Evolutionary conservation across 2,888 invertebrate species (phyloP), one percentile per base, ranked within the genome.

Genomic region (Tiphia femorata): DNA sequence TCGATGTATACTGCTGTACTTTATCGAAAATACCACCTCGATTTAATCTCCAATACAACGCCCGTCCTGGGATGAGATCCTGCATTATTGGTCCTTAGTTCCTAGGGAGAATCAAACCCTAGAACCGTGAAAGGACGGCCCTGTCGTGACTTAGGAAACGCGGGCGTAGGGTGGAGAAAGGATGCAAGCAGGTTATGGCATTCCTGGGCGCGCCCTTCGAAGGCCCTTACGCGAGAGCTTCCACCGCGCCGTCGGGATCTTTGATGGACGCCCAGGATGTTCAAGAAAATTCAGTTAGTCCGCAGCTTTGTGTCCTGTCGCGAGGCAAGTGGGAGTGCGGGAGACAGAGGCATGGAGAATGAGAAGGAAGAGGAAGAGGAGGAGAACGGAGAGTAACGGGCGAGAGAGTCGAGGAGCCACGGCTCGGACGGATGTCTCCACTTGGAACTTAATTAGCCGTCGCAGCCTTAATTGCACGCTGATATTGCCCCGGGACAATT

Each of bases 261-360:
- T 82, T 80, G 81, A 82, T 80, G 81, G 80, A 80, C 78, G 77
- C 76, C 75, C 65, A n/a, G 76, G 73, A 68, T 77, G 81, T 81
- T 82, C 79, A 82, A 82, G 82, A 82, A 82, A 82, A 83, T 82
- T 82, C 75, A 82, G 80, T 82, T 83, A 82, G 78, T 76, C 76
- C 73, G 68, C 74, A 78, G 80, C 82, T 80, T 82, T 82, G 81
- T 82, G 81, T 80, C 78, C 79, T 78, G 67, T 76, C 67, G 71
- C 69, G 70, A 57, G 54, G 21, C 54, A 42, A 49, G 46, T 35
- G 29, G 35, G 41, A 48, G 43, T 30, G 47, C 14, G 23, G 30
- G 30, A 44, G 35, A 19, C 25, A 29, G 43, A 33, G n/a, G 33
- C 27, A 41, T 8, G 23, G 51, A 23, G 14, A 52, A 25, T 12